phyloP scores from a whole-genome alignment of 2,888 invertebrate genomes.

The Camponotus fellah region DNA sequence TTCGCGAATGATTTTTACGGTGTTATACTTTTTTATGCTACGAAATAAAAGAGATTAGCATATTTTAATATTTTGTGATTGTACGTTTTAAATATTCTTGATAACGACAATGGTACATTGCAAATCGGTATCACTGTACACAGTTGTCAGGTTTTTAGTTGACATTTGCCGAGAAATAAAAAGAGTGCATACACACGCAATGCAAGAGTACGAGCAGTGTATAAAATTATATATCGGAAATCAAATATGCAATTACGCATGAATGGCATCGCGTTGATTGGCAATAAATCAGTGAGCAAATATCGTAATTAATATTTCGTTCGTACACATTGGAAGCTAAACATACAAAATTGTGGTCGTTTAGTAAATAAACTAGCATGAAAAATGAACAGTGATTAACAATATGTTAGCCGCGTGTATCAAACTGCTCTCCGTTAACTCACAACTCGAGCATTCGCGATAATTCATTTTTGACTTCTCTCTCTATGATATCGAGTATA shows the following conservation, averaged over 20 bases:
- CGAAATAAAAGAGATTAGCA: background rate
- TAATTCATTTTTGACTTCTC: background rate
- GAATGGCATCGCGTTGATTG: conserved; percentile 43
- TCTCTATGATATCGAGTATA: background rate
- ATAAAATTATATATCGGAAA: conserved; percentile 45
- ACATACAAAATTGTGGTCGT: conserved; percentile 51
- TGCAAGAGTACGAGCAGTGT: background rate
- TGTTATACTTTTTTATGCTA: background rate
- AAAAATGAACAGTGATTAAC: conserved; percentile 56
- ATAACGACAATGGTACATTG: background rate
- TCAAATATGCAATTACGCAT: conserved; percentile 50
- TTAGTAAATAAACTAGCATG: conserved; percentile 55
- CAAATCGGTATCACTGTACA: background rate
- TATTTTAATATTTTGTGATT: conserved; percentile 5
- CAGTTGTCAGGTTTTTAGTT: conserved; percentile 21
- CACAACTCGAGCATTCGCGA: background rate
- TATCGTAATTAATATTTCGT: conserved; percentile 62
- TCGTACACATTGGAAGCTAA: conserved; percentile 48
- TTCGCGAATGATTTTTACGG: background rate
- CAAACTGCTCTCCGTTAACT: conserved; percentile 3
- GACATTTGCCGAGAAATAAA: background rate
- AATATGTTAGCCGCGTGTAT: conserved; percentile 36
- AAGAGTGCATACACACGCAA: background rate
- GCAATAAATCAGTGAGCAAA: conserved; percentile 64
- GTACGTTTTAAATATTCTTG: conserved; percentile 31